Base-by-base conservation (phyloP, 2,797 vertebrate genomes). In the Oreonectes daqikongensis region DNA sequence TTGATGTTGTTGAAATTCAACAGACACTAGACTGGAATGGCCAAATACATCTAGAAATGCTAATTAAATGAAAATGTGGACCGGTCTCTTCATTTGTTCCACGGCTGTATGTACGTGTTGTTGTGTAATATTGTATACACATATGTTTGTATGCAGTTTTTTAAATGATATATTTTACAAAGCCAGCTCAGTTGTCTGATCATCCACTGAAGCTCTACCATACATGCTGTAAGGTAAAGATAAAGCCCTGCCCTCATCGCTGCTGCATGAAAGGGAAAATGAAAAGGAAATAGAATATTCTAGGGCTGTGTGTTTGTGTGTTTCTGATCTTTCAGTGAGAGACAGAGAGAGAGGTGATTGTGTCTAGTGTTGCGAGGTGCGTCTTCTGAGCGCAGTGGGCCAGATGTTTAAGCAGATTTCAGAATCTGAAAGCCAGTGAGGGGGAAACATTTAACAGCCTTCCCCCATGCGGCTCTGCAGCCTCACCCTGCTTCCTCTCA, bases 381-480 rank as follows among this genome's bases (percentile, higher is more conserved):
- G 59, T 72, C 79, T 78, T 78, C 78, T 80, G 72, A 50, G 59
- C 71, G 1, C 66, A 48, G 30, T 67, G 82, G 73, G 85, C 75
- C 84, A 88, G 76, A 88, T 87, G 86, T 77, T 81, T 69, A 35
- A 63, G 70, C 85, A 85, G 73, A 84, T 80, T 84, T 83, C 63
- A 81, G 83, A 84, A 84, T 85, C 84, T 79, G 69, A 66, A 67
- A 63, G 77, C 78, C 81, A 86, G 84, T 85, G 81, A 85, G 82
- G 85, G 75, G 83, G 85, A 88, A 87, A 88, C 80, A 88, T 88
- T 86, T 87, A 86, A 85, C 82, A 81, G 85, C 81, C 26, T 42
- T 30, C 28, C 57, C 46, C 32, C 59, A 55, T 70, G 75, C 48
- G 9, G 20, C 55, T 64, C 30, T 55, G 65, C 59, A 80, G 22